These are phyloP conservation scores for Ctenicera cuprea DNA, from an alignment of 2,888 invertebrate genomes.

Conservation along the genomic window DNA sequence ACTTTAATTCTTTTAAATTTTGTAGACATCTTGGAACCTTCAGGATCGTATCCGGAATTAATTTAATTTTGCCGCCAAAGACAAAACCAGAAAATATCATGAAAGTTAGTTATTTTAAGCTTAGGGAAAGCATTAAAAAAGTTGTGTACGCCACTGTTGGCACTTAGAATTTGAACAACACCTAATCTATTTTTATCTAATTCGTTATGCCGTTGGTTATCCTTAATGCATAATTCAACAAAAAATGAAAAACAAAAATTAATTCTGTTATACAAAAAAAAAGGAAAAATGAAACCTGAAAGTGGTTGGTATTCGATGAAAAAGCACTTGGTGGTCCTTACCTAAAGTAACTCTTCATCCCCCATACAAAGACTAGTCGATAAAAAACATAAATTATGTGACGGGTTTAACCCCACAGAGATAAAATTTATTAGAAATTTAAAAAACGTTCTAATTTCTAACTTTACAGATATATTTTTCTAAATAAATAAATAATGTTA, in stretches of 20 bases:
- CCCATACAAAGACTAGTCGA: slow-evolving; percentile 17
- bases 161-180: too few relatives aligned
- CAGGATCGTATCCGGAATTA: too few relatives aligned
- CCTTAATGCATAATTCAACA: too few relatives aligned
- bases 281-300: not conserved
- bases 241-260: not conserved
- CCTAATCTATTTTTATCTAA: too few relatives aligned
- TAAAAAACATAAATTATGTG: slow-evolving; percentile 31
- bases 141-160: too few relatives aligned
- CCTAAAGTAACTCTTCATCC: slow-evolving; percentile 5
- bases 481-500: not conserved
- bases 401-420: slow-evolving; percentile 12
- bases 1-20: too few relatives aligned
- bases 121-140: too few relatives aligned
- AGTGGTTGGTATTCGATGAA: not conserved
- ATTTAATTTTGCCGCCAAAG: too few relatives aligned
- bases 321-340: slow-evolving; percentile 11
- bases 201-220: too few relatives aligned
- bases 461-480: not conserved
- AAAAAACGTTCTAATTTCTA: slow-evolving; percentile 14
- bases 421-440: slow-evolving; percentile 19
- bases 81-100: too few relatives aligned
- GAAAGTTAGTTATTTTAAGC: too few relatives aligned
- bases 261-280: not conserved
- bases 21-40: too few relatives aligned